Evolutionary conservation across 30 jellyfish, hydroid and myxozoan genomes (phyloP), one percentile per base, ranked within the genome.

Genomic region (Cassiopea xamachana): DNA sequence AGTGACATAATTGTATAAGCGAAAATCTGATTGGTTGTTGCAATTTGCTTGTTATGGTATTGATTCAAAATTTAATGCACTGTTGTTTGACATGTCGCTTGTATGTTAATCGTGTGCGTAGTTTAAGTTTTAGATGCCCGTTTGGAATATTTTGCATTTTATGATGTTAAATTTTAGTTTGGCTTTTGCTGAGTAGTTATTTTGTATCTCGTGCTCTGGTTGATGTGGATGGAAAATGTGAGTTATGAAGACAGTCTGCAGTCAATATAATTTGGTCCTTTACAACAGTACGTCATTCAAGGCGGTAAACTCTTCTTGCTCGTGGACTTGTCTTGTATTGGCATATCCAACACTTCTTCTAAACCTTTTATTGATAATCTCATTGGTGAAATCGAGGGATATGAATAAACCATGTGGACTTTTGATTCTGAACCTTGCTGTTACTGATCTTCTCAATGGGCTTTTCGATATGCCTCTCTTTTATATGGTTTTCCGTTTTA

Each of bases 371-470:
- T 13, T 86, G 0, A 64, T 86, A 12, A 60, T 76, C 0, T 87
- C 79, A 0, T 62, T 74, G 19, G 48, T 60, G 46, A 86, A 67
- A 43, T 18, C 75, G 9, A 86, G 79, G 55, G 88, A 86, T 2
- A 68, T 82, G n/a, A 60, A 45, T 7, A 86, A 75, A 82, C 93
- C 93, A 49, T 86, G 83, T 71, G 44, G 60, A 27, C 58, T 58
- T 46, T 49, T 84, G 79, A 73, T 84, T 16, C 60, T 84, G 6
- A 84, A 84, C 48, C 61, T 84, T 48, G 93, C 85, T 18, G 9
- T 86, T 1, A 75, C 93, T 19, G 93, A 86, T 86, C 48, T 59
- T 10, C 82, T 86, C 9, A 44, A 64, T 39, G 93, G 93, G 19
- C 19, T 73, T 27, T 15, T 77, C 7, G 19, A 14, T 68, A 62